These are phyloP conservation scores for Agrotis ipsilon DNA, from an alignment of 2,888 invertebrate genomes.

Conservation along the genomic window DNA sequence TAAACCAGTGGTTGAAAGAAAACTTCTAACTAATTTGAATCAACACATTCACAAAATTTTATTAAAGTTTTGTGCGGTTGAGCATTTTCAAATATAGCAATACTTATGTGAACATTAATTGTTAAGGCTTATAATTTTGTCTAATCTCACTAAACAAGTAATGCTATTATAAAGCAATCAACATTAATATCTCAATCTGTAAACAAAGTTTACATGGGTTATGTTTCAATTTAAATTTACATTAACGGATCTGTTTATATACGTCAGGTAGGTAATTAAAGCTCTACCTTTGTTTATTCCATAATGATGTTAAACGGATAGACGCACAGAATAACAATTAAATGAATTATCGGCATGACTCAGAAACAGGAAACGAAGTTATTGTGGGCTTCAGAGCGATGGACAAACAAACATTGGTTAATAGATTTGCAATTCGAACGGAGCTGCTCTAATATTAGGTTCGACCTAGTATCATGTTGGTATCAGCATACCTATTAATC, in stretches of 20 bases:
- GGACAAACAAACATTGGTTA: constrained; percentile 30
- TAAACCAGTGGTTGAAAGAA: no score
- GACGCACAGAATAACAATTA: constrained; percentile 28
- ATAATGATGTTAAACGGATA: constrained; percentile 15
- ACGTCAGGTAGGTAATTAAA: constrained; percentile 1
- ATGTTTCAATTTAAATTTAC: background rate
- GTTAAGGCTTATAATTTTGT: background rate
- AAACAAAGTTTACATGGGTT: background rate
- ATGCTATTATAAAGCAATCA: background rate
- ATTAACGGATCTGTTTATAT: constrained; percentile 10
- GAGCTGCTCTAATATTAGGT: constrained; percentile 29
- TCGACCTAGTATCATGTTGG: constrained; percentile 13
- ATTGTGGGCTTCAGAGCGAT: constrained; percentile 22
- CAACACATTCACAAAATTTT: no score
- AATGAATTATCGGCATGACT: constrained; percentile 34
- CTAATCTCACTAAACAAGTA: background rate
- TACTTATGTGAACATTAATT: no score
- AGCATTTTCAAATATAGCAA: no score
- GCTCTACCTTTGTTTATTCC: constrained; percentile 23
- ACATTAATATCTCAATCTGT: background rate
- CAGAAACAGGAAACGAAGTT: constrained; percentile 31
- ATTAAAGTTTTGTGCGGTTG: no score
- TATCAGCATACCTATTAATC: background rate
- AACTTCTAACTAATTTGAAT: no score
- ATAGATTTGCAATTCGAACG: constrained; percentile 42